Evolutionary conservation across 2,113 vertebrate species (phyloP).

Genomic region (Laterallus jamaicensis): DNA sequence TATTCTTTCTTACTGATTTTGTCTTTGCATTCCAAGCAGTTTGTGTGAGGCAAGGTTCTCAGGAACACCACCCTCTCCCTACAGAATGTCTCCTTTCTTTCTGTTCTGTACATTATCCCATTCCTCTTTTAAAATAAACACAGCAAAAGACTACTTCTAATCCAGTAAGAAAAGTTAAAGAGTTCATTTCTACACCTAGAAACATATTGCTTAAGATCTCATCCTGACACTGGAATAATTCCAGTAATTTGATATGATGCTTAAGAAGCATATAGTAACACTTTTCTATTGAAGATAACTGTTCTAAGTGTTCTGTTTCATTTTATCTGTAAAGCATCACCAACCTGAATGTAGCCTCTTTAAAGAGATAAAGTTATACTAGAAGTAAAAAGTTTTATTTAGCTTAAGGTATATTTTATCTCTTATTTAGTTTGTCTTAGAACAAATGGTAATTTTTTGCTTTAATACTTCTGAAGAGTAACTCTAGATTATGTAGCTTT

Average conservation of each 20-base stretch:
- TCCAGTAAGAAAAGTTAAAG: background rate
- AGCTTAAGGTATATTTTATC: background rate
- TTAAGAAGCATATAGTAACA: background rate
- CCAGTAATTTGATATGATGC: background rate
- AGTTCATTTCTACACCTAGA: background rate
- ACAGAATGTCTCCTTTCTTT: background rate
- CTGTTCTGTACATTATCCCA: background rate
- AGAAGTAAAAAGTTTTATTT: background rate
- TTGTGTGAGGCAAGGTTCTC: background rate
- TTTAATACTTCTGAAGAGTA: constrained; percentile 10
- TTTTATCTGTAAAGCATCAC: background rate
- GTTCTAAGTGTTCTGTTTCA: background rate
- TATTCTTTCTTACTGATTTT: background rate
- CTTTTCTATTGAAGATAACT: background rate
- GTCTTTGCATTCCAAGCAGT: background rate
- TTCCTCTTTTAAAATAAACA: background rate
- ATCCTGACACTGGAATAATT: background rate
- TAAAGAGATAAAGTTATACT: background rate
- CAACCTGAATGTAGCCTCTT: background rate
- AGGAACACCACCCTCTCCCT: background rate
- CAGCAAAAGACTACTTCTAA: background rate
- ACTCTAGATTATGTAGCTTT: background rate
- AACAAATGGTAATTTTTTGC: background rate
- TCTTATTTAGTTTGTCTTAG: background rate
- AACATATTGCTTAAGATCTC: background rate